These are phyloP conservation scores for Sternarchorhynchus goeldii DNA, from an alignment of 2,797 vertebrate genomes.

Conservation along the genomic window DNA sequence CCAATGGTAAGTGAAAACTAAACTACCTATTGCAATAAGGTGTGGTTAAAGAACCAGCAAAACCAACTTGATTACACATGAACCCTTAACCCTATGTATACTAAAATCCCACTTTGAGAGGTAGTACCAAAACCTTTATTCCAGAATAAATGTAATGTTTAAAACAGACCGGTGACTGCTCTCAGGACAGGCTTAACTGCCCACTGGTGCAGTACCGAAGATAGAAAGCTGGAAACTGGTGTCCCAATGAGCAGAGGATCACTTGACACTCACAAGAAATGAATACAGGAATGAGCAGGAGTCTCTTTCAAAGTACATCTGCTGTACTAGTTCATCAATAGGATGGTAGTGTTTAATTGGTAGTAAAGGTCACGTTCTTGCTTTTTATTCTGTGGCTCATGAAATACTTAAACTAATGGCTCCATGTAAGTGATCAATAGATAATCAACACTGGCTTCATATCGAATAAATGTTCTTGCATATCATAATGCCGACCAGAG, in stretches of 20 bases:
- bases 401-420: slow-evolving; percentile 68
- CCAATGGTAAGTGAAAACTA: slow-evolving; percentile 48
- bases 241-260: slow-evolving; percentile 29
- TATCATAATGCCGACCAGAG: slow-evolving; percentile 55
- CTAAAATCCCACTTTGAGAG: slow-evolving; percentile 45
- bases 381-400: slow-evolving; percentile 73
- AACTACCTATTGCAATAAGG: slow-evolving; percentile 55
- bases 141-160: slow-evolving; percentile 47
- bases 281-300: neutral
- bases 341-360: slow-evolving; percentile 68
- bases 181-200: slow-evolving; percentile 29
- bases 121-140: slow-evolving; percentile 49
- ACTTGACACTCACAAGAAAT: slow-evolving; percentile 13
- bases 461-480: slow-evolving; percentile 51
- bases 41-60: slow-evolving; percentile 26
- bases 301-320: slow-evolving; percentile 34
- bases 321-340: slow-evolving; percentile 42
- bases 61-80: slow-evolving; percentile 27
- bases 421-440: slow-evolving; percentile 63
- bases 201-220: slow-evolving; percentile 36
- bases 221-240: slow-evolving; percentile 49
- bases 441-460: slow-evolving; percentile 46
- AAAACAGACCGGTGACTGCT: slow-evolving; percentile 30
- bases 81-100: slow-evolving; percentile 36
- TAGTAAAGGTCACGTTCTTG: slow-evolving; percentile 52